Evolutionary conservation across 37 sponge, comb jelly and placozoan genomes (phyloP).

Genomic region (Halichondria panicea): DNA sequence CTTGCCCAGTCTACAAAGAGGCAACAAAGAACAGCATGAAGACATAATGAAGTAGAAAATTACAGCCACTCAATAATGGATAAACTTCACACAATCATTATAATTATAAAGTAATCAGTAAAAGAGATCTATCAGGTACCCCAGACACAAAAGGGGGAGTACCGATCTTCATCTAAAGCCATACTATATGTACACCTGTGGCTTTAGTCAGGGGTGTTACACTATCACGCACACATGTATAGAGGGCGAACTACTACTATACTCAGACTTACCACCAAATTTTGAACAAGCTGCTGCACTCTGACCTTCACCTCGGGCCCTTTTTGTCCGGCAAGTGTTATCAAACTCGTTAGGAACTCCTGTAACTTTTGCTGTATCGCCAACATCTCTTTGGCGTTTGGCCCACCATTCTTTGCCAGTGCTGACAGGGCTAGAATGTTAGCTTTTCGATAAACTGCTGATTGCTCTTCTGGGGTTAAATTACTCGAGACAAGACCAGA

Average conservation of each 20-base stretch:
- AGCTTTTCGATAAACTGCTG: constrained; percentile 47
- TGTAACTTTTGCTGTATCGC: constrained; percentile 65
- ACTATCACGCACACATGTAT: not conserved
- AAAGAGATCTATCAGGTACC: too few relatives aligned
- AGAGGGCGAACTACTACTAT: not conserved
- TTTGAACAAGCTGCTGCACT: constrained; percentile 68
- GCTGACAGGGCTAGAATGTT: constrained; percentile 46
- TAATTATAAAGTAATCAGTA: too few relatives aligned
- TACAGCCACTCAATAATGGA: too few relatives aligned
- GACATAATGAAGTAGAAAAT: not conserved
- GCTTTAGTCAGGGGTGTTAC: not conserved
- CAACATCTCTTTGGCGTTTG: constrained; percentile 51
- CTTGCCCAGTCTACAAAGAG: constrained; percentile 41
- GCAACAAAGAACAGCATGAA: not conserved
- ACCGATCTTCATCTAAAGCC: too few relatives aligned
- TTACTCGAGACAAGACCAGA: too few relatives aligned
- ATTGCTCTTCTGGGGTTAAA: constrained; percentile 52
- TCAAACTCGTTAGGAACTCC: constrained; percentile 68
- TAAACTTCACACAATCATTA: too few relatives aligned
- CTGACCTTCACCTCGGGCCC: constrained; percentile 50
- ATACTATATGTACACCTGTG: not conserved
- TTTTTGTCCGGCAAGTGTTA: constrained; percentile 60
- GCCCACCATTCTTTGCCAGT: constrained; percentile 46
- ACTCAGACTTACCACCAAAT: constrained; percentile 65
- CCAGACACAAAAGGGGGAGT: too few relatives aligned